phyloP scores from a whole-genome alignment of 2,113 vertebrate genomes.

The Paramisgurnus dabryanus region DNA sequence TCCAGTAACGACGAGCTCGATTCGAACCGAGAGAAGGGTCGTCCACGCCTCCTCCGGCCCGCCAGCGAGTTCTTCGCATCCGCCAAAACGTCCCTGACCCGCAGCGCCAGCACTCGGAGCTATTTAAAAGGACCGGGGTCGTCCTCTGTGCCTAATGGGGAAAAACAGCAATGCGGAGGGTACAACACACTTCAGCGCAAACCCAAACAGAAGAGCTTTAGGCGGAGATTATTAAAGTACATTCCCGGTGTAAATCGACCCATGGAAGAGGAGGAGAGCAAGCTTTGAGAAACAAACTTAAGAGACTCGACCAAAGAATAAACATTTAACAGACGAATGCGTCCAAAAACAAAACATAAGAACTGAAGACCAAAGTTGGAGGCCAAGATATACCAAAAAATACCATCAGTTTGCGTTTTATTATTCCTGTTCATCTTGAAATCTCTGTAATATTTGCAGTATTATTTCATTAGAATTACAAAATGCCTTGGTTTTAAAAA shows the following conservation, averaged over 20 bases:
- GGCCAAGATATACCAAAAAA: constrained; percentile 34
- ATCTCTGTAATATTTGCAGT: too few relatives aligned
- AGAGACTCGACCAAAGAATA: neutral
- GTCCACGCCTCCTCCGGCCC: constrained; percentile 62
- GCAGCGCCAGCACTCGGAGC: constrained; percentile 86
- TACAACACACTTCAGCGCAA: constrained; percentile 78
- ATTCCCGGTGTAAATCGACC: constrained; percentile 93
- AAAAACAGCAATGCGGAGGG: constrained; percentile 61
- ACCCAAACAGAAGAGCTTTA: constrained; percentile 87
- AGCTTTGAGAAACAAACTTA: constrained; percentile 73
- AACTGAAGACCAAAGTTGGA: constrained; percentile 43
- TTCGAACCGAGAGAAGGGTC: constrained; percentile 36
- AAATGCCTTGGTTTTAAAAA: too few relatives aligned
- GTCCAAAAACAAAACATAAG: constrained; percentile 5
- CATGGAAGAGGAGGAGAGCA: constrained; percentile 95
- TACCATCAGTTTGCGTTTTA: neutral
- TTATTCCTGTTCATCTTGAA: too few relatives aligned
- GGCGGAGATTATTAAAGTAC: constrained; percentile 87
- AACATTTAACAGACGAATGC: constrained; percentile 4
- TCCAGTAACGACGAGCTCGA: constrained; percentile 36
- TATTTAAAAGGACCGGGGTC: constrained; percentile 59
- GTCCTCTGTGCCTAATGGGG: constrained; percentile 46
- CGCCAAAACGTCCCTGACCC: constrained; percentile 70
- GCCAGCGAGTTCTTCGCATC: constrained; percentile 69
- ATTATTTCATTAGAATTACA: too few relatives aligned